Conservation (phyloP, 2,113 vertebrate species). For the Bubo scandiacus region DNA sequence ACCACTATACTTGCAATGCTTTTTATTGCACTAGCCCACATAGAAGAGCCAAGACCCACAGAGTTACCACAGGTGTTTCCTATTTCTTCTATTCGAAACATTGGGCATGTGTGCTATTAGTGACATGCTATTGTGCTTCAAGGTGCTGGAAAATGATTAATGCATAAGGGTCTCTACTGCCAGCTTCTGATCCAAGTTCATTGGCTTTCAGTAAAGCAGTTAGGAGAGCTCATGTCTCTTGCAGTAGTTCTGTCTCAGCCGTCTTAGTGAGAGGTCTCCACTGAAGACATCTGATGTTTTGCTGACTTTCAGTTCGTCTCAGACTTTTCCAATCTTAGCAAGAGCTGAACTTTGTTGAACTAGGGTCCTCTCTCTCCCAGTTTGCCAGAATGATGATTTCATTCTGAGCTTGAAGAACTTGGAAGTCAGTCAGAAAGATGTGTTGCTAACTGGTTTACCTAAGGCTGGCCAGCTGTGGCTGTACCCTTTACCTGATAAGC, state of each 20-base stretch:
- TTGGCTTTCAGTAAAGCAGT: background rate
- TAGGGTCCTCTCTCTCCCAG: background rate
- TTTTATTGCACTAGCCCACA: background rate
- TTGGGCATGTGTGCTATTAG: background rate
- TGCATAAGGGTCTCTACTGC: background rate
- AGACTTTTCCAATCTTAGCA: background rate
- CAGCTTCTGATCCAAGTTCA: background rate
- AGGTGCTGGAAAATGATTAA: background rate
- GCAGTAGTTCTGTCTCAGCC: background rate
- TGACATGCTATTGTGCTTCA: background rate
- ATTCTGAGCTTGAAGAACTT: background rate
- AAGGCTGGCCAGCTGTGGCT: background rate
- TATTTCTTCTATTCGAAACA: background rate
- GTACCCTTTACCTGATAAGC: background rate
- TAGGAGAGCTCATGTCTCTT: background rate
- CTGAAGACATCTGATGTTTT: background rate
- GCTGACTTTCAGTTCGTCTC: background rate
- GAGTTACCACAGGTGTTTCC: conserved; percentile 11
- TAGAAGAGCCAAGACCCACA: background rate
- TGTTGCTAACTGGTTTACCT: background rate
- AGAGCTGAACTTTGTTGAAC: background rate
- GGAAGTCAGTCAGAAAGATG: background rate
- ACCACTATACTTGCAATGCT: background rate
- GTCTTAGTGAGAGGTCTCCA: background rate
- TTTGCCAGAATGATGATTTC: conserved; percentile 8